Evolutionary conservation across 2,113 vertebrate genomes (phyloP).

Genomic region (Hemicordylus capensis): DNA sequence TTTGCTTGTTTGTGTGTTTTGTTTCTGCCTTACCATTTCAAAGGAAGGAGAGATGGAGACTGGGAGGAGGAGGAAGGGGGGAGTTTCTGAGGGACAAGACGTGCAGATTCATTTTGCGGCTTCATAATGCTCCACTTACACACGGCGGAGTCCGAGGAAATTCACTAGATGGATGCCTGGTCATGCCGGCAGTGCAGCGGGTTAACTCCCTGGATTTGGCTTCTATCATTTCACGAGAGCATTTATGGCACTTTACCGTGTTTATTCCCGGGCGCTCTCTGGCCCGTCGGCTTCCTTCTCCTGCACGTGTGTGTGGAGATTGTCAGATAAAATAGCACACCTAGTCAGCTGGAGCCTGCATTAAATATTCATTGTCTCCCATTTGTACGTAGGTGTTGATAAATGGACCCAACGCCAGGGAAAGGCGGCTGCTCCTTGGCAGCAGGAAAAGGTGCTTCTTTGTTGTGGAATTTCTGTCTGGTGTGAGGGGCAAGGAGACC

Average conservation of each 20-base stretch:
- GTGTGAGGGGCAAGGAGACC: background rate
- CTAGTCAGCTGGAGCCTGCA: slow-evolving; percentile 57
- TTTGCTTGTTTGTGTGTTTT: slow-evolving; percentile 43
- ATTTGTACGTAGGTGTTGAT: slow-evolving; percentile 68
- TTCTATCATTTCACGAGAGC: slow-evolving; percentile 76
- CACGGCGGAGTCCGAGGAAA: slow-evolving; percentile 73
- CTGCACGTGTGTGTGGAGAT: slow-evolving; percentile 46
- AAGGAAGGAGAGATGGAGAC: background rate
- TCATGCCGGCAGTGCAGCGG: slow-evolving; percentile 76
- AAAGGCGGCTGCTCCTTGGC: background rate
- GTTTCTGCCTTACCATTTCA: slow-evolving; percentile 34
- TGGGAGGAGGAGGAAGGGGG: slow-evolving; percentile 8
- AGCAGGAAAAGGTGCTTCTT: background rate
- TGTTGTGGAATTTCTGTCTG: slow-evolving; percentile 40
- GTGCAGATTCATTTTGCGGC: slow-evolving; percentile 78
- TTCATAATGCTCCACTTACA: slow-evolving; percentile 79
- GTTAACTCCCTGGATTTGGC: slow-evolving; percentile 78
- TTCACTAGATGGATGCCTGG: slow-evolving; percentile 80
- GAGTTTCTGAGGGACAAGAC: slow-evolving; percentile 48
- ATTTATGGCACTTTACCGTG: slow-evolving; percentile 70
- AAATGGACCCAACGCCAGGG: slow-evolving; percentile 45
- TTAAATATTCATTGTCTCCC: slow-evolving; percentile 79
- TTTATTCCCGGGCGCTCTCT: slow-evolving; percentile 68
- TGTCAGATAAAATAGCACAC: slow-evolving; percentile 71
- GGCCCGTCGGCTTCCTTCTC: slow-evolving; percentile 60